Evolutionary conservation across 2,888 invertebrate species (phyloP).

Genomic region (Ennomos fuscantarius): DNA sequence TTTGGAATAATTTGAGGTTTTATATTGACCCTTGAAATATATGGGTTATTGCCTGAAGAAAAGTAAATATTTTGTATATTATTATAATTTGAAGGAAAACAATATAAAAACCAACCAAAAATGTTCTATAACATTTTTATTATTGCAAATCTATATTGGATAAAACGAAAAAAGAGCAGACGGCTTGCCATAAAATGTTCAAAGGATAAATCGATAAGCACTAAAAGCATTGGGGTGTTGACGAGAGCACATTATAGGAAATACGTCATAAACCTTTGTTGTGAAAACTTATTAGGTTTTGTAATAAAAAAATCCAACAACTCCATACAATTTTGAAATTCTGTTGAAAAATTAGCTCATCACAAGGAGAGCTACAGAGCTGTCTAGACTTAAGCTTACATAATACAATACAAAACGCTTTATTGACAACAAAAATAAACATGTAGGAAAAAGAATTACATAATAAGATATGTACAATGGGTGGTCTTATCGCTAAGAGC

Average conservation of each 20-base stretch:
- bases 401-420: too few species aligned
- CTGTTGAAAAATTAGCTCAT: conserved; percentile 20
- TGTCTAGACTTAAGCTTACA: conserved; percentile 16
- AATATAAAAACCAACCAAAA: not conserved
- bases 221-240: conserved; percentile 54
- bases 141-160: conserved; percentile 25
- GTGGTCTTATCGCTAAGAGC: too few species aligned
- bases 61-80: too few species aligned
- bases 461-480: too few species aligned
- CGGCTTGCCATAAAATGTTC: conserved; percentile 13
- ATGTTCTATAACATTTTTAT: conserved; percentile 24
- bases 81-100: too few species aligned
- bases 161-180: conserved; percentile 25
- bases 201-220: conserved; percentile 48
- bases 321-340: conserved; percentile 16
- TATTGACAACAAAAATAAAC: too few species aligned
- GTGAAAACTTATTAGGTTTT: conserved; percentile 22
- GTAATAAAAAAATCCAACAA: conserved; percentile 27
- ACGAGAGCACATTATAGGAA: conserved; percentile 41
- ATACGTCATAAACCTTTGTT: conserved; percentile 45
- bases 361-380: conserved; percentile 16
- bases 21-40: too few species aligned
- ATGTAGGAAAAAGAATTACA: too few species aligned
- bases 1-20: too few species aligned
- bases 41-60: too few species aligned